A percentile compares a stretch with the other conserved stretches of the same genome.
Conservation (phyloP, 2,797 vertebrate genomes). For the Mionectes olivaceus region DNA sequence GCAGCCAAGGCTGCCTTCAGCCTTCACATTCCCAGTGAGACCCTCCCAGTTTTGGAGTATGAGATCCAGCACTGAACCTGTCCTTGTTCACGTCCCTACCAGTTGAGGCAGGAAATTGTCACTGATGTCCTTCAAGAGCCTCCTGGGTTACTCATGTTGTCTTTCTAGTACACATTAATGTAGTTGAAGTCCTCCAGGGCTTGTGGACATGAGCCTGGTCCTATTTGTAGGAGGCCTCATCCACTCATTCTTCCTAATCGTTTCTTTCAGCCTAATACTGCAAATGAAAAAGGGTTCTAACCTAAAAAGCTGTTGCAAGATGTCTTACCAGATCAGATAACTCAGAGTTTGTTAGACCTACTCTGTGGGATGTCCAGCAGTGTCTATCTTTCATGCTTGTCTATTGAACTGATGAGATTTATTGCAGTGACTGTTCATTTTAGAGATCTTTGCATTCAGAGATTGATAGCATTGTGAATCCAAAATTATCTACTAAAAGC, state of each 20-base stretch:
- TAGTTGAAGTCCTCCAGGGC: accelerated
- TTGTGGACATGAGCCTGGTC: background rate
- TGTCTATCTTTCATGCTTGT: background rate
- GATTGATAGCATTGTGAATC: background rate
- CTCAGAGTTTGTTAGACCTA: background rate
- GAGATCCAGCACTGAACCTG: background rate
- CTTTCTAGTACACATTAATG: background rate
- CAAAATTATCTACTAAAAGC: background rate
- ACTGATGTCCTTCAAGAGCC: background rate
- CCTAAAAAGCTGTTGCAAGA: background rate
- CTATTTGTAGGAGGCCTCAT: background rate
- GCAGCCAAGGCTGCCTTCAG: background rate
- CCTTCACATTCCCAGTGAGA: background rate
- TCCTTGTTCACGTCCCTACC: background rate
- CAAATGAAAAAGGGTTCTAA: background rate
- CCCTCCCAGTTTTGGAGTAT: accelerated
- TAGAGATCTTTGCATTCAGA: background rate
- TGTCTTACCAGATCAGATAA: background rate
- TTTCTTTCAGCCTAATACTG: background rate
- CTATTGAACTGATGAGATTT: background rate
- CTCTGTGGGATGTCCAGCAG: background rate
- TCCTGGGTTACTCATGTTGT: background rate
- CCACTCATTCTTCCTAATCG: background rate
- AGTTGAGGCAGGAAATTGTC: too few relatives aligned
- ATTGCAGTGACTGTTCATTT: background rate